A percentile compares a stretch with the other conserved stretches of the same genome.
phyloP scores from a whole-genome alignment of 2,113 vertebrate species.

The Mesembrinibis cayennensis region DNA sequence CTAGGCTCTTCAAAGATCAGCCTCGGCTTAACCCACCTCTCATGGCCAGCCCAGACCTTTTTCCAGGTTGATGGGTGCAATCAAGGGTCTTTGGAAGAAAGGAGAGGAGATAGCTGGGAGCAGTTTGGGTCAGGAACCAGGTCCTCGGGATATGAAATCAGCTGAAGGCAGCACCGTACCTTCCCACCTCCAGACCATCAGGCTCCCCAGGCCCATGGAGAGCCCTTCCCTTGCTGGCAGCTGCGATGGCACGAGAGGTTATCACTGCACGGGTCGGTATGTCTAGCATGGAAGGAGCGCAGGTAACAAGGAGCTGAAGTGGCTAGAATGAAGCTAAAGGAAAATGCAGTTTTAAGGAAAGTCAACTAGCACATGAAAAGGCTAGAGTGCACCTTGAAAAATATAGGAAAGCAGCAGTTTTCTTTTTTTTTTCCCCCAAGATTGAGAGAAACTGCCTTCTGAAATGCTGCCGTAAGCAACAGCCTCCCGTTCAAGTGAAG shows the following conservation, averaged over 20 bases:
- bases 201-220: not conserved
- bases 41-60: not conserved
- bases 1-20: not conserved
- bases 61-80: not conserved
- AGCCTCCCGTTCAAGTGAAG: not conserved
- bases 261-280: rapidly evolving
- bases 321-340: not conserved
- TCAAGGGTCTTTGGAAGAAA: not conserved
- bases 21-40: not conserved
- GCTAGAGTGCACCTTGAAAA: not conserved
- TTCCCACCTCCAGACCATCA: not conserved
- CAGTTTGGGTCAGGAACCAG: rapidly evolving
- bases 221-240: not conserved
- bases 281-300: rapidly evolving
- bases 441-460: not conserved
- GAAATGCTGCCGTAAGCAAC: not conserved
- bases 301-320: not conserved
- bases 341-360: not conserved
- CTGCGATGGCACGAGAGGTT: rapidly evolving
- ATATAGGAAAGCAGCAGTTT: not conserved
- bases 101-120: not conserved
- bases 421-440: not conserved
- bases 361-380: not conserved
- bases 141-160: not conserved
- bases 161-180: not conserved